These are phyloP conservation scores for Drosophila saltans DNA, from an alignment of 1,140 invertebrate genomes.

Conservation along the genomic window DNA sequence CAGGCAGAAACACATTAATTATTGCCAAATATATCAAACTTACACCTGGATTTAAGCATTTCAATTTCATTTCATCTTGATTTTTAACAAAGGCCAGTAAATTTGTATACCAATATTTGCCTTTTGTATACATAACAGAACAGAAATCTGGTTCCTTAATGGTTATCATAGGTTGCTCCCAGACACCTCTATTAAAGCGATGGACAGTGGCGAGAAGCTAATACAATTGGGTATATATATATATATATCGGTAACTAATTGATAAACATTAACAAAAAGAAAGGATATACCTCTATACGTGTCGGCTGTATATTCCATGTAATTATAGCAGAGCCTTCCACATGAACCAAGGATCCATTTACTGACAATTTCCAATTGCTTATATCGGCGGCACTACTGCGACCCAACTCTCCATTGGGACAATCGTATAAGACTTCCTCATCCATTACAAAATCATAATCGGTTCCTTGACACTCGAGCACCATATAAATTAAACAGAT, in stretches of 20 bases:
- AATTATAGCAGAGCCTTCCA: neutral
- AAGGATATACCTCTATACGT: neutral
- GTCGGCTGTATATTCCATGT: neutral
- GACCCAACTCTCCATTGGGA: neutral
- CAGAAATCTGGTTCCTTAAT: neutral
- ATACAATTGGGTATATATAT: no score
- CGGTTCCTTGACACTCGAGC: neutral
- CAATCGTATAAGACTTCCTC: neutral
- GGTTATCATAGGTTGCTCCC: neutral
- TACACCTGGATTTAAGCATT: neutral
- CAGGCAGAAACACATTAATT: no score
- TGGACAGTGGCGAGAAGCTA: neutral
- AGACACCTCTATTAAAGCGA: neutral
- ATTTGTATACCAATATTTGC: conserved; percentile 8
- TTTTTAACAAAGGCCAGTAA: neutral
- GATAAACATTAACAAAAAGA: no score
- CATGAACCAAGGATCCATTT: neutral
- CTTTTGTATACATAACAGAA: neutral
- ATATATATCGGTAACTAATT: no score
- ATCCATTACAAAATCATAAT: neutral
- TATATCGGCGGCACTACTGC: neutral
- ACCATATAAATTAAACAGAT: neutral
- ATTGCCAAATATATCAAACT: neutral
- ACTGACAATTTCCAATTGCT: neutral
- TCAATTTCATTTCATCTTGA: neutral